phyloP scores from a whole-genome alignment of 2,797 vertebrate genomes.

The Mastacembelus armatus region DNA sequence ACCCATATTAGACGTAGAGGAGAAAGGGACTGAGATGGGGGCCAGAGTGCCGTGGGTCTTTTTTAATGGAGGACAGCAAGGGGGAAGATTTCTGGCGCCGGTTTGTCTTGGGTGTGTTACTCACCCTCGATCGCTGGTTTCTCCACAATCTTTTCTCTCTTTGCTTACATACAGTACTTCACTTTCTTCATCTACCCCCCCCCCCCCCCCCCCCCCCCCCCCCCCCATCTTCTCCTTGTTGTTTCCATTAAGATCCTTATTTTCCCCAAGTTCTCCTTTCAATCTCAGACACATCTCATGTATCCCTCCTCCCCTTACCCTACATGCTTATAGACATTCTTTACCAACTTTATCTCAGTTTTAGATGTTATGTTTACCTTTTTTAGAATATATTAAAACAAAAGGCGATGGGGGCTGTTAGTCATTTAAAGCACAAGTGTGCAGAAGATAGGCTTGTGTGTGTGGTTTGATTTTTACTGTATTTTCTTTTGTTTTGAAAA shows the following conservation, averaged over 20 bases:
- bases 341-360: conserved; percentile 24
- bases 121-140: conserved; percentile 13
- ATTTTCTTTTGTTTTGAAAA: conserved; percentile 20
- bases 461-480: conserved; percentile 25
- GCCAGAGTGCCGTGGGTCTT: conserved; percentile 48
- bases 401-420: neutral
- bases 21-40: conserved; percentile 40
- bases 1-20: conserved; percentile 55
- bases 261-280: neutral
- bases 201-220: neutral
- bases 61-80: conserved; percentile 59
- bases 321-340: conserved; percentile 7
- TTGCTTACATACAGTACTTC: neutral
- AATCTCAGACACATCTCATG: conserved; percentile 9
- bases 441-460: conserved; percentile 4
- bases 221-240: neutral
- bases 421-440: neutral
- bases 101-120: conserved; percentile 40
- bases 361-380: conserved; percentile 1
- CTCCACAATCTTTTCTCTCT: neutral
- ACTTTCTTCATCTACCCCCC: neutral
- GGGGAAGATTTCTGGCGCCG: conserved; percentile 49
- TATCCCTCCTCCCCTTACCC: conserved; percentile 9
- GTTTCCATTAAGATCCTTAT: neutral
- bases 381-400: neutral